Base-by-base conservation (phyloP, 2,888 invertebrate species). In the Sphaerophoria rueppellii region DNA sequence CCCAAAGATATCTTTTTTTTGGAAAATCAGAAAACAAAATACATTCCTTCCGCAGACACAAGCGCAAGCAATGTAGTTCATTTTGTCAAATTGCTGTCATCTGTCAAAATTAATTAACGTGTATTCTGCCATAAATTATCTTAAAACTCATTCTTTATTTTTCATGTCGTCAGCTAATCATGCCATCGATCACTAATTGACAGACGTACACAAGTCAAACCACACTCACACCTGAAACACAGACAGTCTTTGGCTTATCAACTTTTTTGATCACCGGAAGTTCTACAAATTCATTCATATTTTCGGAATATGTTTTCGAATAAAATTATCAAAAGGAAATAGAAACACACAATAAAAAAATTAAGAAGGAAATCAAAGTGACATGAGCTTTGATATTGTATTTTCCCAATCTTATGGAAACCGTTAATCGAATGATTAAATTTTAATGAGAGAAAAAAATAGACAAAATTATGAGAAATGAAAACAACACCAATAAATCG, bases 221-320 rank as follows among this genome's bases (percentile, higher is more conserved):
- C 46, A 32, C 7, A 46, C 16, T 65, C 43, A 63, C 70, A 82
- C 74, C 82, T 78, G 78, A 73, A 48, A 61, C 3, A 63, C 3
- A 55, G 32, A 40, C 55, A 57, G 69, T 74, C 61, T 16, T 65
- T 24, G 65, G 12, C 14, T 46, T 73, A 79, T 69, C 73, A 48
- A 63, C 52, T 34, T 58, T 1, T n/a, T 43, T 14, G 50, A 83
- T 83, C 79, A 65, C 79, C 82, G 79, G 82, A 83, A 79, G 57
- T 58, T 54, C 58, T 67, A 32, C 63, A 12, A 12, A 46, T 69
- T 48, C 60, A 14, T 6, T 54, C 12, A 32, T 63, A 34, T 55
- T 54, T 61, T 6, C 1, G 40, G 5, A 16, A 11, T 57, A 2
- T 43, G 16, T 74, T 55, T 67, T 35, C 4, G 32, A 74, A 54